Evolutionary conservation across 2,113 vertebrate genomes (phyloP).

Genomic region (Semicossyphus pulcher): DNA sequence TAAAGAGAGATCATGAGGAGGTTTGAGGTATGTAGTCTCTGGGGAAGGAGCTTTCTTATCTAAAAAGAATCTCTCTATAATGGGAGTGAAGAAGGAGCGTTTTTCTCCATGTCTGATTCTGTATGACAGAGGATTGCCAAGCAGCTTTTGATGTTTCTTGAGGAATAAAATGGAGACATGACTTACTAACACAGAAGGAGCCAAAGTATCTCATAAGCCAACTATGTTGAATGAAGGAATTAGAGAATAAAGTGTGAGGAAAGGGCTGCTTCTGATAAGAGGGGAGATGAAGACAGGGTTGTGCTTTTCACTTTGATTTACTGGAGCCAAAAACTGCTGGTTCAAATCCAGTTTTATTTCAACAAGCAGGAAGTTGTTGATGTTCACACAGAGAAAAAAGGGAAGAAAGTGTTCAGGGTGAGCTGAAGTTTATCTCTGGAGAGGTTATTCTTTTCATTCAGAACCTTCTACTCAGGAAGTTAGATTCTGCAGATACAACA

Average conservation of each 20-base stretch:
- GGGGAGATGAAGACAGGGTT: conserved; percentile 1
- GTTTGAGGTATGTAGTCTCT: conserved; percentile 4
- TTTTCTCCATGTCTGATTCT: conserved; percentile 30
- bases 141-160: conserved; percentile 36
- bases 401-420: not conserved
- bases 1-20: no score
- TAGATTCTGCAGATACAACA: no score
- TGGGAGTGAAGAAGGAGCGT: not conserved
- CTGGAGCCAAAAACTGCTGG: conserved; percentile 1
- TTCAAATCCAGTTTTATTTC: conserved; percentile 11
- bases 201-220: conserved; percentile 15
- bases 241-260: not conserved
- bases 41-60: conserved; percentile 7
- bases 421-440: not conserved
- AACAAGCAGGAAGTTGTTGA: not conserved
- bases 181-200: conserved; percentile 17
- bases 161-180: conserved; percentile 36
- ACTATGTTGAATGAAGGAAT: conserved; percentile 8
- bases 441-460: no score
- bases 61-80: not conserved
- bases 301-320: conserved; percentile 7
- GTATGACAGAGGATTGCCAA: conserved; percentile 9
- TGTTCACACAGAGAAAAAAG: not conserved
- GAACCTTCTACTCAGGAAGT: no score
- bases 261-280: not conserved